Evolutionary conservation across 2,113 vertebrate genomes (phyloP).

Genomic region (Diadophis punctatus): DNA sequence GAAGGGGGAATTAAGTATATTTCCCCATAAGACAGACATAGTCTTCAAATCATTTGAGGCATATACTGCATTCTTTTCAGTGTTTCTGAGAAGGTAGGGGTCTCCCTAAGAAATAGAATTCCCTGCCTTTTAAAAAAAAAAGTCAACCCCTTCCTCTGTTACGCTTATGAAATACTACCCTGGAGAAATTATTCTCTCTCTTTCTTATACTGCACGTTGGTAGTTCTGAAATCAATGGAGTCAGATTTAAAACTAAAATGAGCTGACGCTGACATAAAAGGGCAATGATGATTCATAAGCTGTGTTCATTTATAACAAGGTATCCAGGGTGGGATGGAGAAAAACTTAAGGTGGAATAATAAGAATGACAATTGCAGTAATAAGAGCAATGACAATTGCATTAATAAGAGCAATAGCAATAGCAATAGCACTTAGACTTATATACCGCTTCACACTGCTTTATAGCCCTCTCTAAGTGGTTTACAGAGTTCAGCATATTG

Average conservation of each 20-base stretch:
- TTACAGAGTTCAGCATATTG: too few species aligned
- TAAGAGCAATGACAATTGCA: not conserved
- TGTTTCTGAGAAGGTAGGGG: not conserved
- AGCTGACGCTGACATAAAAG: not conserved
- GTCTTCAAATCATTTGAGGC: not conserved
- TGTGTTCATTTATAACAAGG: not conserved
- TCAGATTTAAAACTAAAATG: conserved; percentile 8
- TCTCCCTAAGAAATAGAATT: not conserved
- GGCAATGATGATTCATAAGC: not conserved
- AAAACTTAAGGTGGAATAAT: not conserved
- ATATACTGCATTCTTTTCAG: not conserved
- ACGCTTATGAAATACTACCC: not conserved
- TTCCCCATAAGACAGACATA: not conserved
- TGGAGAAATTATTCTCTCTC: not conserved
- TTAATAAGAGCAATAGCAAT: not conserved
- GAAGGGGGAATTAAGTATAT: not conserved
- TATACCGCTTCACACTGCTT: too few species aligned
- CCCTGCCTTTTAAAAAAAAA: not conserved
- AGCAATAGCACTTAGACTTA: too few species aligned
- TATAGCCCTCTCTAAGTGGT: too few species aligned
- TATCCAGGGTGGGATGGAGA: not conserved
- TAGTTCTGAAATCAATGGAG: conserved; percentile 11
- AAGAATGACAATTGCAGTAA: not conserved
- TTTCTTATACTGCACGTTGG: not conserved
- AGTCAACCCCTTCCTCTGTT: not conserved